Percentiles rank a stretch among this genome's conserved stretches.
Conservation (phyloP, 2,113 vertebrate genomes). For the human (Homo sapiens) region DNA sequence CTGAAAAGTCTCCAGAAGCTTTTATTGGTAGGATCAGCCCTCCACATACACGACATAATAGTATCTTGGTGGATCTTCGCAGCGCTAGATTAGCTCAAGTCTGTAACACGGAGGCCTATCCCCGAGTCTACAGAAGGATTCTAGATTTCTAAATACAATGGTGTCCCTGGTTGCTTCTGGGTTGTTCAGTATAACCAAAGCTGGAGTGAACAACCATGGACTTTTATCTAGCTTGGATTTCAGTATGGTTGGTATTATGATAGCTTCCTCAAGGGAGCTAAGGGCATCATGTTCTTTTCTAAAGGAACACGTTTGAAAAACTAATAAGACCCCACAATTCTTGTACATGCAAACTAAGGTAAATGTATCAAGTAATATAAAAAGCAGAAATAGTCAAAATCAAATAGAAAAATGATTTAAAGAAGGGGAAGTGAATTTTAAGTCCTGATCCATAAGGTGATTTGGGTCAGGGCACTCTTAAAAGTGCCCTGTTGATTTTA, state of each 20-base stretch:
- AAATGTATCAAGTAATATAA: background rate
- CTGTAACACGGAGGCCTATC: background rate
- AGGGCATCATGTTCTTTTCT: background rate
- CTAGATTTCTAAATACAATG: background rate
- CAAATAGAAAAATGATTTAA: background rate
- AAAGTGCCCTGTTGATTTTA: background rate
- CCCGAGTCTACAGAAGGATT: background rate
- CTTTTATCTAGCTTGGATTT: background rate
- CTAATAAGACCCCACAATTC: background rate
- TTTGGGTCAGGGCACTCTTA: background rate
- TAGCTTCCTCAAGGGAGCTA: background rate
- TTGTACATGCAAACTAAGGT: background rate
- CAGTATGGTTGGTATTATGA: background rate
- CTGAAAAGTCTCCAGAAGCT: background rate
- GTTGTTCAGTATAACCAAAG: background rate
- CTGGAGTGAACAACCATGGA: background rate
- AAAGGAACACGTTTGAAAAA: background rate
- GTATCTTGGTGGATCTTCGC: background rate
- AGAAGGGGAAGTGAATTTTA: background rate
- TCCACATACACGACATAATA: background rate
- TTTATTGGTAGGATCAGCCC: background rate
- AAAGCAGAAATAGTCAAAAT: background rate
- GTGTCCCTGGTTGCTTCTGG: background rate
- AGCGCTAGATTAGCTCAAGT: background rate
- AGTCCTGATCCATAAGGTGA: background rate